phyloP scores from a whole-genome alignment of 2,797 vertebrate genomes.

The Gastrophryne carolinensis region DNA sequence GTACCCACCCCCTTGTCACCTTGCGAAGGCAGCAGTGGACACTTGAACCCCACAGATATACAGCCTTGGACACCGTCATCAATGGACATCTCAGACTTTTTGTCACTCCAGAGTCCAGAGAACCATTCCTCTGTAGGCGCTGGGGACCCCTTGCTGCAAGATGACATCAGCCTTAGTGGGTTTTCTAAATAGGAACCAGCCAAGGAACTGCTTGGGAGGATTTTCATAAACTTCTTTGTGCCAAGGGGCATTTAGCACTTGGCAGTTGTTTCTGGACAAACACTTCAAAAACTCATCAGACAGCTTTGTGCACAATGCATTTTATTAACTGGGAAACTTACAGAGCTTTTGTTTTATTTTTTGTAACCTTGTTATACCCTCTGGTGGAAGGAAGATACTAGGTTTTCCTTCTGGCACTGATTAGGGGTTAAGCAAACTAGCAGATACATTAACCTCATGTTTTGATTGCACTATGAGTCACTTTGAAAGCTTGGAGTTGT shows the following conservation, averaged over 20 bases:
- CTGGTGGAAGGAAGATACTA: neutral
- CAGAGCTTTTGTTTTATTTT: neutral
- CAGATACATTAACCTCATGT: constrained; percentile 17
- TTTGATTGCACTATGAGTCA: constrained; percentile 78
- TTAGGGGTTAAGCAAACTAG: neutral
- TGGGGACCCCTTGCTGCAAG: constrained; percentile 87
- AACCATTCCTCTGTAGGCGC: constrained; percentile 74
- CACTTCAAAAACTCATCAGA: neutral
- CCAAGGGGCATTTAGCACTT: constrained; percentile 40
- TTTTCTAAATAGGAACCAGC: constrained; percentile 74
- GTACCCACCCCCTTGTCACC: constrained; percentile 62
- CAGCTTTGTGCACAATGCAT: neutral
- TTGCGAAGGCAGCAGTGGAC: constrained; percentile 66
- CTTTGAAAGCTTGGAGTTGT: constrained; percentile 73
- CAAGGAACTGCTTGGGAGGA: neutral
- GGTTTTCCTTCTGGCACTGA: constrained; percentile 34
- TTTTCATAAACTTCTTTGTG: constrained; percentile 55
- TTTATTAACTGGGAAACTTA: neutral
- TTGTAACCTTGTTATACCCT: neutral
- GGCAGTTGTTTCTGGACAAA: neutral
- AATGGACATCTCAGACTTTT: constrained; percentile 90
- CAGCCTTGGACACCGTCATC: constrained; percentile 79
- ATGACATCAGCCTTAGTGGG: constrained; percentile 78
- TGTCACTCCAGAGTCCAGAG: constrained; percentile 87
- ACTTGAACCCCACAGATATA: constrained; percentile 65